Evolutionary conservation across 2,888 invertebrate species (phyloP).

Genomic region (Pyrocoelia pectoralis): DNA sequence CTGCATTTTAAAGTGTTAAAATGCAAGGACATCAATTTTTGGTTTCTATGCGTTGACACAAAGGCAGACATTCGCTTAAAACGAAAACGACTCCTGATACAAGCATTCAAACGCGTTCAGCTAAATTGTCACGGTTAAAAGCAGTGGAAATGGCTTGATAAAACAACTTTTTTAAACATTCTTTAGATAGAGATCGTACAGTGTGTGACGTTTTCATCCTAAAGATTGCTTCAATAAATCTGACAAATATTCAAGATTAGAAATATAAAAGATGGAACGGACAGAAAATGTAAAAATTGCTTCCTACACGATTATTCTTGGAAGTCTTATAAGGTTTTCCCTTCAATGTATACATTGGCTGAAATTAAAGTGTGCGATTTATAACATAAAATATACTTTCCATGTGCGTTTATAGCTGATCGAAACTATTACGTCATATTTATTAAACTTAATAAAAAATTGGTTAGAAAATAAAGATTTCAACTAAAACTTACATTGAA

Average conservation of each 20-base stretch:
- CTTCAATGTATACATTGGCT: background rate
- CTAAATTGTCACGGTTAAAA: background rate
- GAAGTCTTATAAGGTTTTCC: conserved; percentile 3
- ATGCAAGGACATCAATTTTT: too few relatives aligned
- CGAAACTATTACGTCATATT: too few relatives aligned
- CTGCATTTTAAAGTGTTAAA: too few relatives aligned
- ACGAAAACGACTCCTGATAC: too few relatives aligned
- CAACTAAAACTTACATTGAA: too few relatives aligned
- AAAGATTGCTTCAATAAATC: conserved; percentile 34
- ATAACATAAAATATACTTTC: background rate
- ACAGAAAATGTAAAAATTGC: conserved; percentile 22
- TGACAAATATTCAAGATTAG: conserved; percentile 34
- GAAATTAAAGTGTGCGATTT: background rate
- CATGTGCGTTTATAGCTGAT: too few relatives aligned
- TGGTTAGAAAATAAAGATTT: too few relatives aligned
- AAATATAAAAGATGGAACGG: conserved; percentile 26
- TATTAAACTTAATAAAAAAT: too few relatives aligned
- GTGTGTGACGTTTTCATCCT: conserved; percentile 27
- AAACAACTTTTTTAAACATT: conserved; percentile 28
- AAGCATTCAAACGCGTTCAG: too few relatives aligned
- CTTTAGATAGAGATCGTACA: conserved; percentile 24
- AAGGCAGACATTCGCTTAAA: too few relatives aligned
- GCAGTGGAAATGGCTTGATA: background rate
- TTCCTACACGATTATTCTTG: conserved; percentile 18
- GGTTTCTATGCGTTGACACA: too few relatives aligned